Evolutionary conservation across 1,140 invertebrate species (phyloP), one percentile per base, ranked within the genome.

Genomic region (Mylabris phalerata): DNA sequence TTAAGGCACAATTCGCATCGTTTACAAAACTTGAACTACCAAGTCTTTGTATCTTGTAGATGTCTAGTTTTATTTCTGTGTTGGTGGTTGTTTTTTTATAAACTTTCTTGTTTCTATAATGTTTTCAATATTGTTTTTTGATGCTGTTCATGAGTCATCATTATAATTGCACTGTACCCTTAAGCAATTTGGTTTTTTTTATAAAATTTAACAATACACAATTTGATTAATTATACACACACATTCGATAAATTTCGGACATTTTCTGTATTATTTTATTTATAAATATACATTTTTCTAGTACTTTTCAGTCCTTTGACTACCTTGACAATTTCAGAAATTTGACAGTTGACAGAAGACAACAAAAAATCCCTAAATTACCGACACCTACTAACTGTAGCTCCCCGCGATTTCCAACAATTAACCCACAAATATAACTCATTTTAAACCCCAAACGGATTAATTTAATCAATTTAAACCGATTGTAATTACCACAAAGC

Each of bases 371-470:
- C 19, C 7, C 32, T 47, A 54, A 24, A 51, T 19, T 46, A n/a
- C 13, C 39, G 74, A 75, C 76, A 63, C 79, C 68, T 84, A 67
- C 49, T 80, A 32, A 5, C 7, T 32, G 32, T 32, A 32, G 32
- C 32, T 32, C 32, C 32, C 32, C 2, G 32, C 7, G 32, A 32
- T 32, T 19, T 2, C 1, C 19, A 19, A 19, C 19, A 19, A 19
- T 19, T 19, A 19, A 19, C 19, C 19, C 19, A 19, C 19, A 19
- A 19, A 19, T 19, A 19, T 19, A 19, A 19, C 19, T 2, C 19
- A 19, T 19, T 19, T 19, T 19, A 19, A 19, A 19, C 19, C 1
- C 19, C 19, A 1, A 19, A 1, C 19, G 1, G 1, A 19, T 19
- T 19, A 19, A 19, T 1, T 19, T 19, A 19, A 19, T 19, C 19